Conservation (phyloP, 2,113 vertebrate species). For the Laticauda colubrina region DNA sequence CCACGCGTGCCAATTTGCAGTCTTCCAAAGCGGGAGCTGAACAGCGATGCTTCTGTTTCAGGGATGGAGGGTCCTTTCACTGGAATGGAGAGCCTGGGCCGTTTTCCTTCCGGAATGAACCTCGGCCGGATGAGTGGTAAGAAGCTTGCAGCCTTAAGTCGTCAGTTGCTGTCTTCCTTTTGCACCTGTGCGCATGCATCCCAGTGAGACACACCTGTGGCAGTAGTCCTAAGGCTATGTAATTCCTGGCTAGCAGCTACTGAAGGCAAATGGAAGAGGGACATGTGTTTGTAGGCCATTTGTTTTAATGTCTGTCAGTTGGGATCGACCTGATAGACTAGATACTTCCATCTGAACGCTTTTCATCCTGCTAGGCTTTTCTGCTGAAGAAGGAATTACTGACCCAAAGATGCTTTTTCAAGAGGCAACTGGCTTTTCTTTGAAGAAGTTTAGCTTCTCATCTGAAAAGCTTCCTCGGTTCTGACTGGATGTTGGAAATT, state of each 20-base stretch:
- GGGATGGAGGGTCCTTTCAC: conserved; percentile 92
- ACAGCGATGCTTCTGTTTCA: conserved; percentile 45
- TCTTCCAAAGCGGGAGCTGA: not conserved
- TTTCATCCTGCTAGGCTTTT: no score
- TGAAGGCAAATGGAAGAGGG: not conserved
- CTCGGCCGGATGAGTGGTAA: conserved; percentile 91
- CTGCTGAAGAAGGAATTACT: no score
- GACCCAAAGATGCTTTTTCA: no score
- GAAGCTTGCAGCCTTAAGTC: not conserved
- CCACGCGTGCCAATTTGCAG: not conserved
- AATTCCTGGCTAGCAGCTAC: not conserved
- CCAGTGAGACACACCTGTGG: not conserved
- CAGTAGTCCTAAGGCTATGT: not conserved
- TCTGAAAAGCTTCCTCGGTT: no score
- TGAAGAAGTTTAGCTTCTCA: no score
- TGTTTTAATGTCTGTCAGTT: not conserved
- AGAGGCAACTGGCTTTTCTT: no score
- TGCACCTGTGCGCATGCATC: not conserved
- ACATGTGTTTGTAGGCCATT: not conserved
- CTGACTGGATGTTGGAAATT: no score
- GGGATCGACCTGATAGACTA: not conserved
- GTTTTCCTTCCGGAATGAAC: conserved; percentile 90
- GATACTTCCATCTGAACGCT: no score
- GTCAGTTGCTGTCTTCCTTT: not conserved
- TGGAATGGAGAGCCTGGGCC: conserved; percentile 84